Base-by-base conservation (phyloP, 2,113 vertebrate genomes). In the Sylvia atricapilla region DNA sequence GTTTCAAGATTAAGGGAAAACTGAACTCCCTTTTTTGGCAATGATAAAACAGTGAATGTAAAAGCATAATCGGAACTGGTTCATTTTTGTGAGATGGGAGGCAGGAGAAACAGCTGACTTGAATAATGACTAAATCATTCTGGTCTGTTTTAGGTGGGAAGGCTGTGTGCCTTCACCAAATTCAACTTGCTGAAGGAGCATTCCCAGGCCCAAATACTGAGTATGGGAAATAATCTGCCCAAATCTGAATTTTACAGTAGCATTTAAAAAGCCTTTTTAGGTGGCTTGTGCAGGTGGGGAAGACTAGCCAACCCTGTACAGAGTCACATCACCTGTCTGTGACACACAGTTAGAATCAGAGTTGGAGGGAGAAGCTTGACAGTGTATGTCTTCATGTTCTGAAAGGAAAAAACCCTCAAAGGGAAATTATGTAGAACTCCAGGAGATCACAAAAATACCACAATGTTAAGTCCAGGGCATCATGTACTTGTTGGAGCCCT, bases 61-160 rank as follows among this genome's bases (percentile, higher is more conserved):
- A 93, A 95, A 95, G 75, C 83, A 93, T 58, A 77, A 88, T 87
- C 76, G 66, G 74, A 91, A 84, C 5, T 79, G 24, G 49, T 70
- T 27, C 15, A 4, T 23, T 89, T 72, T 72, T 52, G 20, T 56
- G 82, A 74, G 16, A 11, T 56, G 19, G 46, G 13, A 81, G 19
- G 13, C 6, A 3, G 44, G 39, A 55, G 30, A 27, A 74, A 52
- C 13, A 37, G 15, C 30, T 55, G 28, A 64, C 9, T 28, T 64
- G 22, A 46, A 43, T 23, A 53, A 79, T 37, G 6, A 49, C 76
- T 43, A 27, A 50, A 23, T 7, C 0, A 0, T 43, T 80, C 52
- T 39, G 11, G 19, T 75, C 70, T 75, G 8, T 2, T 66, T 67
- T 59, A 55, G 30, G 39, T 62, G 66, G 35, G 20, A 83, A 59